Evolutionary conservation across 2,797 vertebrate genomes (phyloP), one percentile per base, ranked within the genome.

Genomic region (Thamnophis elegans): DNA sequence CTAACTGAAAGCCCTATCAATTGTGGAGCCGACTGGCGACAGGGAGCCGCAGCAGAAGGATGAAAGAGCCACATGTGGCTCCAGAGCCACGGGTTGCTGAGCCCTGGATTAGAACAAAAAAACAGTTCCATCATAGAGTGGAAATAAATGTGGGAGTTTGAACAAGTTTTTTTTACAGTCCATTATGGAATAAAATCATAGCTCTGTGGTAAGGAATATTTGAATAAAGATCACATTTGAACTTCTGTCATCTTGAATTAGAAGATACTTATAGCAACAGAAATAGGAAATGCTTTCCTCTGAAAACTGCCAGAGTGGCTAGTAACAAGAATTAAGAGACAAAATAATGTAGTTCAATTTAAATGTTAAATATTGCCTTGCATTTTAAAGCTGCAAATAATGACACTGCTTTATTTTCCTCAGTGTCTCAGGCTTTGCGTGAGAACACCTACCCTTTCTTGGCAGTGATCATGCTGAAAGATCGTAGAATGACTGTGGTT

Each of bases 361-460:
- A 55, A 65, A 9, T 86, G 56, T 89, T 55, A n/a, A 12, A 54
- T 62, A 65, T 65, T 56, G 10, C 25, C 28, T 65, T 18, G 16
- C 12, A 2, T 78, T 5, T 5, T 59, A n/a, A 93, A 56, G 10
- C 0, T 36, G 28, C 56, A 42, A 51, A 65, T 12, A 0, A 42
- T 92, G 73, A 28, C 1, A 2, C 5, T 95, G 85, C 55, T 88
- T 60, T 73, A 4, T 94, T 91, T 93, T 28, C 95, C 87, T 95
- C 92, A 99, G 99, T 99, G 91, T 99, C 99, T 47, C 99, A 99
- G 97, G 99, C 99, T 47, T 96, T 99, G 97, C 98, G 99, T 85
- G 99, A 99, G 97, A 99, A 99, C 97, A 99, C 99, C 0, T 99
- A 99, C 95, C 99, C 99, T 0, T 99, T 99, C 97, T 97, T 99